Conservation (phyloP, 2,797 vertebrate species). For the Sus cebifrons region DNA sequence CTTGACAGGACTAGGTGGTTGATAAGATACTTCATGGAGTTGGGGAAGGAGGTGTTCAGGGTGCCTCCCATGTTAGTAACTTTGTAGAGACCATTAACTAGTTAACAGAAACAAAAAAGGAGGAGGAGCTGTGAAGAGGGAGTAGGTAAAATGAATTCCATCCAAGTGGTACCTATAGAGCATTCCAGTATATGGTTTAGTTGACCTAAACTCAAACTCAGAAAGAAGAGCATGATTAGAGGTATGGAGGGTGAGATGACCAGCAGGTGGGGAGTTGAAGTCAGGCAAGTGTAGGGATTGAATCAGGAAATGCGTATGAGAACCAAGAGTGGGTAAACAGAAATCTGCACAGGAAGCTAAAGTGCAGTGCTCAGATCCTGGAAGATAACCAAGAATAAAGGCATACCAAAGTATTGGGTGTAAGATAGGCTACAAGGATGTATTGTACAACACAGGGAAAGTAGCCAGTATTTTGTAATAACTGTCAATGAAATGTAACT, state of each 20-base stretch:
- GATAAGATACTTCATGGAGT: no score
- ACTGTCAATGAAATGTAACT: no score
- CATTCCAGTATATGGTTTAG: not conserved
- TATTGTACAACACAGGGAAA: no score
- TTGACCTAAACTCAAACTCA: not conserved
- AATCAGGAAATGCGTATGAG: not conserved
- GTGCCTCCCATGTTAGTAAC: not conserved
- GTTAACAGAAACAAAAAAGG: not conserved
- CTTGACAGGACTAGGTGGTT: fast-evolving
- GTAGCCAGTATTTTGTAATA: no score
- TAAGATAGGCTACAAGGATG: no score
- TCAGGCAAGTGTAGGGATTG: not conserved
- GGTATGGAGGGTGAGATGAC: not conserved
- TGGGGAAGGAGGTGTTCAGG: not conserved
- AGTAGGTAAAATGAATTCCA: not conserved
- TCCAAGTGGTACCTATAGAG: not conserved
- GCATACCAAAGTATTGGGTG: no score
- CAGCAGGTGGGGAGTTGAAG: not conserved
- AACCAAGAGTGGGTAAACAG: not conserved
- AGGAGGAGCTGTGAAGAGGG: not conserved
- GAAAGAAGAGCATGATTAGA: not conserved
- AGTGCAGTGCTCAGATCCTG: not conserved
- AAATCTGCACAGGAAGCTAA: not conserved
- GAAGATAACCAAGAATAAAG: not conserved
- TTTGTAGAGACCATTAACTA: not conserved